phyloP scores from a whole-genome alignment of 2,888 invertebrate genomes.

The Tiliacea citrago region DNA sequence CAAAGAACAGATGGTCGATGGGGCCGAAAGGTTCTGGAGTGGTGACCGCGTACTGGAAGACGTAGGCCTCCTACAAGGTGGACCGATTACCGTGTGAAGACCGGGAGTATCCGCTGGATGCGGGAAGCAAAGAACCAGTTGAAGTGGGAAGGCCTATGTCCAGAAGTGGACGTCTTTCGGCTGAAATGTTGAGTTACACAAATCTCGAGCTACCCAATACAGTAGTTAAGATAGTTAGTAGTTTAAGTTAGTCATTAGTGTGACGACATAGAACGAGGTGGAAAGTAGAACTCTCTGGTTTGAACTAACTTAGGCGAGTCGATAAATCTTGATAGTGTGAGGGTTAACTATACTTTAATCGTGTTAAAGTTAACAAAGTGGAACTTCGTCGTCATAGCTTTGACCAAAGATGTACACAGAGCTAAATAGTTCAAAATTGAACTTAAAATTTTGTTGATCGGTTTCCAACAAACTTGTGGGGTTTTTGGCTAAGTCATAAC shows the following conservation, averaged over 20 bases:
- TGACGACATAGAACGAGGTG: slow-evolving; percentile 4
- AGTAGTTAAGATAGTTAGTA: slow-evolving; percentile 31
- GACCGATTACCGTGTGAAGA: no score
- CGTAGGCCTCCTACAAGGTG: no score
- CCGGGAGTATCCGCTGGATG: no score
- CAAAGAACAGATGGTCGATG: no score
- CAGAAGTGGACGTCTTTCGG: no score
- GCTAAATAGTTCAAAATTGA: neutral
- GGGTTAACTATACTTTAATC: slow-evolving; percentile 25
- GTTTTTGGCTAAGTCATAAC: no score
- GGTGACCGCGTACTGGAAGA: no score
- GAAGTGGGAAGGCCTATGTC: no score
- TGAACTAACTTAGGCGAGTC: slow-evolving; percentile 25
- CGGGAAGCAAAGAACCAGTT: no score
- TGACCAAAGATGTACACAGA: neutral
- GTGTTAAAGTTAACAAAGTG: neutral
- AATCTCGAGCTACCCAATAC: slow-evolving; percentile 7
- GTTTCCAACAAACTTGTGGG: neutral
- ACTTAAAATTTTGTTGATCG: neutral
- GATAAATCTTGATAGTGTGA: slow-evolving; percentile 28
- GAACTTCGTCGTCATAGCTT: neutral
- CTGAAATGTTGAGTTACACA: neutral
- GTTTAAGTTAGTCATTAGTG: slow-evolving; percentile 29
- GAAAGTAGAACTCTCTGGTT: slow-evolving; percentile 28
- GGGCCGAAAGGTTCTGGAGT: no score